Percentiles rank a stretch among this genome's conserved stretches.
These are phyloP conservation scores for Diacarnus erythraeanus DNA, from an alignment of 37 sponge, comb jelly and placozoan species.

Conservation along the genomic window DNA sequence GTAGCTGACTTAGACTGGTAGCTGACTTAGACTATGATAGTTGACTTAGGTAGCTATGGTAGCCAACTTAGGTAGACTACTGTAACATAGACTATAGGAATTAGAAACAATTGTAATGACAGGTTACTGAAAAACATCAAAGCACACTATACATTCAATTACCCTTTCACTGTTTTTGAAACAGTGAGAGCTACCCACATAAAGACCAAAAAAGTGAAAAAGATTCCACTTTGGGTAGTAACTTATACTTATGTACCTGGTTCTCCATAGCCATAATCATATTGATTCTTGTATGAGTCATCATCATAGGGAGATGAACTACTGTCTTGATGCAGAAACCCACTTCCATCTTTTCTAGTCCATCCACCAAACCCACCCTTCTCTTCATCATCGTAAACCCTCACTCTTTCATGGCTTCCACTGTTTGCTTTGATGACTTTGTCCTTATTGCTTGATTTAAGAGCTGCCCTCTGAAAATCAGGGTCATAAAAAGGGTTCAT, in stretches of 20 bases:
- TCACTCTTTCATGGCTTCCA: neutral
- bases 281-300: neutral
- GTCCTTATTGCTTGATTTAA: no score
- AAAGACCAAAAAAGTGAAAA: neutral
- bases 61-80: no score
- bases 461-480: neutral
- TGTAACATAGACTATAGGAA: no score
- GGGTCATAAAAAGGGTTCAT: neutral
- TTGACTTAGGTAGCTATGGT: no score
- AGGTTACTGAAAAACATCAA: no score
- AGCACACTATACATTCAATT: no score
- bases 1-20: no score
- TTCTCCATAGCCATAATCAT: conserved; percentile 6
- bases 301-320: neutral
- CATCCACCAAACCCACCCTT: neutral
- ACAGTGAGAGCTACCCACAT: no score
- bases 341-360: neutral
- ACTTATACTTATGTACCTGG: neutral
- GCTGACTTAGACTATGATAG: no score
- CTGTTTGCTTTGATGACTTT: no score
- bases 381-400: neutral
- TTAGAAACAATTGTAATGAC: no score
- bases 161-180: no score
- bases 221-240: neutral
- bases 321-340: neutral